Evolutionary conservation across 2,888 invertebrate species (phyloP), one percentile per base, ranked within the genome.

Genomic region (Charanyca ferruginea): DNA sequence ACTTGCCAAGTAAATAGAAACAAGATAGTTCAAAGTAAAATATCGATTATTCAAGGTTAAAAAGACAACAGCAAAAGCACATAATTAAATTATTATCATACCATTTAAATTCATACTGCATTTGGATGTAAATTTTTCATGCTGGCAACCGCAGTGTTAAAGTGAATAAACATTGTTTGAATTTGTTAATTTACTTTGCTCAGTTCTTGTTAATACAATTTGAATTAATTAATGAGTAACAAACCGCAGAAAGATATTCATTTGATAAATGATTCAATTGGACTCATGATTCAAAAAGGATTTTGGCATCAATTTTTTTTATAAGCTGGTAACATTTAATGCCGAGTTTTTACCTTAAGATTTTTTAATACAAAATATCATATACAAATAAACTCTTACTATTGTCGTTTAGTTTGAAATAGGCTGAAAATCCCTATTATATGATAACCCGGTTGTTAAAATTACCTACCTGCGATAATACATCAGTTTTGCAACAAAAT

Each of bases 161-260:
- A 45, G 38, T 35, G 9, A 61, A 45, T 44, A 52, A 58, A 66
- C n/a, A 28, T 35, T 42, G 23, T 66, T 58, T 53, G 32, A 23
- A 55, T 62, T 49, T 63, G 55, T 74, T 35, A 45, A 51, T 55
- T 62, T 22, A 28, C 23, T 62, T 45, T 45, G 18, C 22, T 48
- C 20, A 16, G 42, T 58, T 66, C n/a, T 47, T 58, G n/a, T 74
- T 25, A 73, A 66, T 38, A 42, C 16, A 77, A 53, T 63, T 73
- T 66, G 22, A 44, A 41, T 71, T 47, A 38, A 65, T 58, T 2
- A 16, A 23, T 53, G 5, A 7, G 20, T 18, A 53, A 9, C 44
- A 32, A 73, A 54, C 41, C 47, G 32, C 52, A 62, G 9, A 18
- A 16, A 35, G 5, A 20, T n/a, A n/a, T n/a, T n/a, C n/a, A n/a